These are phyloP conservation scores for Pongo pygmaeus DNA, from an alignment of 2,113 vertebrate species.

Conservation along the genomic window DNA sequence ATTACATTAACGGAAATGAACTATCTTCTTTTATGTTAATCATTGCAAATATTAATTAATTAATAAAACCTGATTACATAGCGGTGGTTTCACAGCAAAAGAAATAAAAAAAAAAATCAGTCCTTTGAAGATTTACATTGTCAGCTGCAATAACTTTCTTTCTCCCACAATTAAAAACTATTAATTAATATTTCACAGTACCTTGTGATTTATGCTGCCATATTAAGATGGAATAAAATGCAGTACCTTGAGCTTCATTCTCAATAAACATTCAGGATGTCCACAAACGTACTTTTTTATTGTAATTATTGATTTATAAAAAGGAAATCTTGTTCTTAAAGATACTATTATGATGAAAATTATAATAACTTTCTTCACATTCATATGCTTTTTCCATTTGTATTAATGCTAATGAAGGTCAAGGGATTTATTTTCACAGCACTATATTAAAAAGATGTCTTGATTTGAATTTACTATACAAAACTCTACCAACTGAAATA, in stretches of 20 bases:
- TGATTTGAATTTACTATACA: not conserved
- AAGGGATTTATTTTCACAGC: not conserved
- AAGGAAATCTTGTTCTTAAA: not conserved
- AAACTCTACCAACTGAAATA: not conserved
- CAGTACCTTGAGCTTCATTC: conserved; percentile 16
- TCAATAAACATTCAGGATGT: conserved; percentile 45
- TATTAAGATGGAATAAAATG: conserved; percentile 41
- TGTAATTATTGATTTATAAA: not conserved
- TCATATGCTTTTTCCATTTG: not conserved
- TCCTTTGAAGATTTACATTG: conserved; percentile 47
- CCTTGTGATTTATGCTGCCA: conserved; percentile 20
- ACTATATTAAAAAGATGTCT: not conserved
- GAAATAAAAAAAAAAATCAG: conserved; percentile 51
- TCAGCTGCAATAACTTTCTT: conserved; percentile 26
- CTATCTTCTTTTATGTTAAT: conserved; percentile 43
- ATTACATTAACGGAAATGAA: not conserved
- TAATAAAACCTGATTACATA: conserved; percentile 26
- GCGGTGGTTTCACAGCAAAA: conserved; percentile 18
- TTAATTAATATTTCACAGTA: conserved; percentile 46
- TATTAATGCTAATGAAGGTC: not conserved
- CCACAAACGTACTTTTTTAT: not conserved
- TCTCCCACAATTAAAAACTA: conserved; percentile 31
- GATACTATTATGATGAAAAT: not conserved
- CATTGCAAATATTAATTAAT: conserved; percentile 47
- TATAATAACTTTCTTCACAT: not conserved